phyloP scores from a whole-genome alignment of 1,140 invertebrate species.

The Anagrus nilaparvatae region DNA sequence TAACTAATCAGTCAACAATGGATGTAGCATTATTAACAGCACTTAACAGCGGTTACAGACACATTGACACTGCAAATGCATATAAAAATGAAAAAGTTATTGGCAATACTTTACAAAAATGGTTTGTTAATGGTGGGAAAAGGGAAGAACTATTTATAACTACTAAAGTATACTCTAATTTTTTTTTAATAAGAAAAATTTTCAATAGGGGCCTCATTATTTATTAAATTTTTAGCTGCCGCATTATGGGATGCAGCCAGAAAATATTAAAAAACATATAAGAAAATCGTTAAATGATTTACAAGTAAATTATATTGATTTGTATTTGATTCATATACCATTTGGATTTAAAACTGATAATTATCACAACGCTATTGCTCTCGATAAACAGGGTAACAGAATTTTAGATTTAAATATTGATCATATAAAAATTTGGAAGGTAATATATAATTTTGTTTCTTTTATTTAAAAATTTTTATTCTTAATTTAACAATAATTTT shows the following conservation, averaged over 20 bases:
- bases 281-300: slow-evolving; percentile 60
- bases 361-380: slow-evolving; percentile 35
- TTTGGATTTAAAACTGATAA: slow-evolving; percentile 51
- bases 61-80: slow-evolving; percentile 71
- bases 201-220: no score
- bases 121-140: slow-evolving; percentile 58
- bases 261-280: slow-evolving; percentile 59
- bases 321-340: slow-evolving; percentile 75
- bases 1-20: no score
- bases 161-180: slow-evolving; percentile 61
- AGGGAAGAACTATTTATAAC: slow-evolving; percentile 72
- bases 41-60: slow-evolving; percentile 55
- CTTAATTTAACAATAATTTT: slow-evolving; percentile 12
- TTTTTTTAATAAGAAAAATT: no score
- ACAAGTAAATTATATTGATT: slow-evolving; percentile 68
- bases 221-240: slow-evolving; percentile 47
- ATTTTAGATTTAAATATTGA: slow-evolving; percentile 55
- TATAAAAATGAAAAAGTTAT: slow-evolving; percentile 74
- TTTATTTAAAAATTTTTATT: no score
- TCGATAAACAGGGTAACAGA: slow-evolving; percentile 49
- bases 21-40: slow-evolving; percentile 56
- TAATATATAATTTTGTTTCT: slow-evolving; percentile 27
- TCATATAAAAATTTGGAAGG: slow-evolving; percentile 63
- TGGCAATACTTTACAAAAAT: slow-evolving; percentile 61
- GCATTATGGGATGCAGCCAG: slow-evolving; percentile 53